Conservation (phyloP, 2,888 invertebrate genomes). For the Hesperia comma region DNA sequence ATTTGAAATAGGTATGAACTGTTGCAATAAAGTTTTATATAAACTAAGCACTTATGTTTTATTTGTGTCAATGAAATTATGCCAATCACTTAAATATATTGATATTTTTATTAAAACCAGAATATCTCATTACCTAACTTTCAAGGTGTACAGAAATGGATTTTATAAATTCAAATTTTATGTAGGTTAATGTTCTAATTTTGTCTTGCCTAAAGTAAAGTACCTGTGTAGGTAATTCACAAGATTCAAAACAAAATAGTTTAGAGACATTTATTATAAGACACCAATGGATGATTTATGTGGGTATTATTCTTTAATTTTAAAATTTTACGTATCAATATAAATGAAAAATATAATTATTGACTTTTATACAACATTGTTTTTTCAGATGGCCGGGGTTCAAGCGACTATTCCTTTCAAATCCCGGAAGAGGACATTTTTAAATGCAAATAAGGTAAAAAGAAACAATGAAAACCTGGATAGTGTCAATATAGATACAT, state of each 20-base stretch:
- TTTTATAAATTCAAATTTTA: too few species aligned
- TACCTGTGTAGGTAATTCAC: too few species aligned
- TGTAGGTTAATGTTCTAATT: too few species aligned
- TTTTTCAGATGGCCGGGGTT: constrained; percentile 70
- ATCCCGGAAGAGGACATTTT: constrained; percentile 71
- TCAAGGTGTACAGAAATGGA: too few species aligned
- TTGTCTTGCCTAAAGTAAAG: too few species aligned
- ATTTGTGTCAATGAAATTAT: background rate
- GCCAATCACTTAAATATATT: too few species aligned
- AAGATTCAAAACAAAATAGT: too few species aligned
- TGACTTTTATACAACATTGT: background rate
- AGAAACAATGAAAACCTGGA: constrained; percentile 62
- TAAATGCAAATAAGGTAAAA: constrained; percentile 50
- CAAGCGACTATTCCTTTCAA: constrained; percentile 80
- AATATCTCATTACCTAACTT: too few species aligned
- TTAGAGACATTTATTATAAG: too few species aligned
- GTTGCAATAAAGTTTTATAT: constrained; percentile 37
- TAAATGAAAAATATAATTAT: background rate
- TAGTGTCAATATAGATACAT: constrained; percentile 38
- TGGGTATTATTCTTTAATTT: constrained; percentile 3
- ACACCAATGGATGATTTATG: background rate
- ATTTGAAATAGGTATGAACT: constrained; percentile 29
- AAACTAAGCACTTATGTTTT: constrained; percentile 21
- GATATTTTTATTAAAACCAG: too few species aligned
- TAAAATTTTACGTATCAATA: background rate